A percentile compares a stretch with the other conserved stretches of the same genome.
phyloP scores from a whole-genome alignment of 2,888 invertebrate genomes.

The Mythimna albipuncta region DNA sequence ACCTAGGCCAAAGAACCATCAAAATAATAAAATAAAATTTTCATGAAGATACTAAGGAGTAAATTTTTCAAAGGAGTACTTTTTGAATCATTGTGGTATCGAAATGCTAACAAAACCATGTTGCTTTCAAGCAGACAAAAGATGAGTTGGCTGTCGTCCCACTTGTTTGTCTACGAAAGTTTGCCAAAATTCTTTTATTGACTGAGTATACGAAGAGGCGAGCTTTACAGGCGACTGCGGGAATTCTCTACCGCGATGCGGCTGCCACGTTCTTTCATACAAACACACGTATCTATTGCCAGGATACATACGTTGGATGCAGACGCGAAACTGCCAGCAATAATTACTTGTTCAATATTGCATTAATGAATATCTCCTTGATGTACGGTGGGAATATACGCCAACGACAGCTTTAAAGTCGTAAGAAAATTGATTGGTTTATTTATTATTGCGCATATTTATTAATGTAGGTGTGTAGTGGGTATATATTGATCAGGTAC shows the following conservation, averaged over 20 bases:
- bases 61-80: constrained; percentile 58
- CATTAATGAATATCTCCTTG: constrained; percentile 40
- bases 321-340: constrained; percentile 32
- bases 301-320: constrained; percentile 15
- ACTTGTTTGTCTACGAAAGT: constrained; percentile 89
- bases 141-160: constrained; percentile 90
- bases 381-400: constrained; percentile 1
- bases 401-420: constrained; percentile 1
- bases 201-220: constrained; percentile 84
- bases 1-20: background rate
- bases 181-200: constrained; percentile 90
- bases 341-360: constrained; percentile 28
- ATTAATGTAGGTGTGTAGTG: constrained; percentile 1
- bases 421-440: background rate
- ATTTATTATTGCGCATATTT: constrained; percentile 1
- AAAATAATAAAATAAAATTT: constrained; percentile 32
- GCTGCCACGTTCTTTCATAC: constrained; percentile 51
- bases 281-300: constrained; percentile 22
- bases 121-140: constrained; percentile 88
- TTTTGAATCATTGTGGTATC: constrained; percentile 80
- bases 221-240: constrained; percentile 80
- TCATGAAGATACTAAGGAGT: constrained; percentile 65
- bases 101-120: constrained; percentile 85
- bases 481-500: constrained; percentile 40
- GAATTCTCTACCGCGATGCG: constrained; percentile 73